Conservation (phyloP, 1,140 invertebrate genomes). For the Euura saliciscinereae region DNA sequence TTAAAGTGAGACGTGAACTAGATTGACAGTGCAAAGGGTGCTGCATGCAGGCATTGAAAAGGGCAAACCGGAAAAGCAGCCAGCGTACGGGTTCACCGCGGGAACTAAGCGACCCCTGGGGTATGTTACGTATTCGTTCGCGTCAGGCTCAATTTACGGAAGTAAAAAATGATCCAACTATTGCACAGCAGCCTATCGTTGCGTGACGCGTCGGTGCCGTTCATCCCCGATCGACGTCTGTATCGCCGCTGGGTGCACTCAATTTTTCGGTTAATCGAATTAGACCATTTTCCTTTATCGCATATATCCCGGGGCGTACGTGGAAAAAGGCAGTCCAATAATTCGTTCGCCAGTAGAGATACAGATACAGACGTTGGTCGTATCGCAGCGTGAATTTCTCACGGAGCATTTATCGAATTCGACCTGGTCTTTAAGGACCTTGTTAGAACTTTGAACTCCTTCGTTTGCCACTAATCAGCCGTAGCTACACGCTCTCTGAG, state of each 20-base stretch:
- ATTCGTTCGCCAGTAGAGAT: too few relatives aligned
- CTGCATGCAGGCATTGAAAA: background rate
- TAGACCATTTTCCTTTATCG: background rate
- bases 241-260: background rate
- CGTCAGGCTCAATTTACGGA: slow-evolving; percentile 1
- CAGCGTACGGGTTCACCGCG: background rate
- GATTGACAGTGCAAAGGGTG: background rate
- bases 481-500: too few relatives aligned
- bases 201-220: background rate
- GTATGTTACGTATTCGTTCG: background rate
- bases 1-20: background rate
- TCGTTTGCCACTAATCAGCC: too few relatives aligned
- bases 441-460: too few relatives aligned
- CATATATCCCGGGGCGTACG: background rate
- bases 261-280: slow-evolving; percentile 7
- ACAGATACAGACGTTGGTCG: too few relatives aligned
- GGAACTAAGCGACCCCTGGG: background rate
- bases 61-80: slow-evolving; percentile 6
- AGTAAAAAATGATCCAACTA: background rate
- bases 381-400: too few relatives aligned
- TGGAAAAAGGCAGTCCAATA: background rate
- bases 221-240: background rate
- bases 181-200: background rate
- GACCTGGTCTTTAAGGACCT: too few relatives aligned
- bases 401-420: too few relatives aligned